phyloP scores from a whole-genome alignment of 2,113 vertebrate species.

The Dissostichus mawsoni region DNA sequence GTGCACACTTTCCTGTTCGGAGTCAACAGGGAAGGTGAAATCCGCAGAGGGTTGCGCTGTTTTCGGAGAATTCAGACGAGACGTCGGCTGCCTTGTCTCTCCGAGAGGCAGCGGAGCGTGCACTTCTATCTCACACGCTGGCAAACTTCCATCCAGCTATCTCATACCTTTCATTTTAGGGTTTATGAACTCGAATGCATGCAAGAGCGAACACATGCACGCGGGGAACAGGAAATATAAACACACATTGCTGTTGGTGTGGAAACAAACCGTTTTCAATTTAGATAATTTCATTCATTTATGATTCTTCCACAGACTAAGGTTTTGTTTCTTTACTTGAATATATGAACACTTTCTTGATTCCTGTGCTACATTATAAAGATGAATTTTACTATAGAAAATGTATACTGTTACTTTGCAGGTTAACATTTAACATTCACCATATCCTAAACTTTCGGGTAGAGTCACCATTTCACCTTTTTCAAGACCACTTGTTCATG shows the following conservation, averaged over 20 bases:
- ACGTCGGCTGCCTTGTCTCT: constrained; percentile 64
- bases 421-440: neutral
- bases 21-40: constrained; percentile 56
- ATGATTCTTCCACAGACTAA: neutral
- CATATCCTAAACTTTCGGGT: too few relatives aligned
- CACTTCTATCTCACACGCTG: constrained; percentile 71
- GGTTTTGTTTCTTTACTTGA: neutral
- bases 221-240: constrained; percentile 52
- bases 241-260: constrained; percentile 19
- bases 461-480: neutral
- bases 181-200: constrained; percentile 70
- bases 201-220: constrained; percentile 68
- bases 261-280: constrained; percentile 25
- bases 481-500: neutral
- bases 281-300: constrained; percentile 37
- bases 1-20: constrained; percentile 28
- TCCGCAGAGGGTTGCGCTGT: constrained; percentile 38
- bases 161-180: constrained; percentile 75
- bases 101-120: constrained; percentile 64
- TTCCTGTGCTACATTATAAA: neutral
- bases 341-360: neutral
- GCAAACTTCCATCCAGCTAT: constrained; percentile 65
- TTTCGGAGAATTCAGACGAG: constrained; percentile 60
- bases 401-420: neutral
- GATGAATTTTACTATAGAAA: neutral